Evolutionary conservation across 2,797 vertebrate genomes (phyloP).

Genomic region (Myotis findleyi): DNA sequence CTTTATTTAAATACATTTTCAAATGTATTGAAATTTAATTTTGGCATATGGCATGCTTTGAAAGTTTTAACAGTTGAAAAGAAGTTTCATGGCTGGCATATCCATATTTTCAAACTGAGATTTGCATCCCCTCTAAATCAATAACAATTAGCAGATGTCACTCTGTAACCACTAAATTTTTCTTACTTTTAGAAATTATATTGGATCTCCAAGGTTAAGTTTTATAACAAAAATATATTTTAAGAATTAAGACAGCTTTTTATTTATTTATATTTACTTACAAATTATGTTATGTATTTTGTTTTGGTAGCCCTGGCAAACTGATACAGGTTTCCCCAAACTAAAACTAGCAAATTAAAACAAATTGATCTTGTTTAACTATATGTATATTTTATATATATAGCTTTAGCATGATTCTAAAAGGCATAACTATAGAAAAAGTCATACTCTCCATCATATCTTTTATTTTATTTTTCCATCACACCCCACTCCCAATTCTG

Average conservation of each 20-base stretch:
- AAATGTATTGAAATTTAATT: conserved; percentile 9
- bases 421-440: background rate
- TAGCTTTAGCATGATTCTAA: background rate
- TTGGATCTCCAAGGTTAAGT: background rate
- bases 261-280: background rate
- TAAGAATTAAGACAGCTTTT: background rate
- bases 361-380: background rate
- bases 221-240: background rate
- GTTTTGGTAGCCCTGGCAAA: background rate
- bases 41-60: background rate
- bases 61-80: background rate
- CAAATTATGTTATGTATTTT: background rate
- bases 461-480: background rate
- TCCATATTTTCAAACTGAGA: background rate
- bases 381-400: background rate
- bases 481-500: background rate
- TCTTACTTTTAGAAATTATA: conserved; percentile 2
- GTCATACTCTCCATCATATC: background rate
- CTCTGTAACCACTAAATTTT: background rate
- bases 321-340: background rate
- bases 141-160: background rate
- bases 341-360: background rate
- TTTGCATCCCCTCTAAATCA: background rate
- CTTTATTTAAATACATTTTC: background rate
- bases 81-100: background rate